A percentile compares a stretch with the other conserved stretches of the same genome.
These are phyloP conservation scores for Lithophane leautieri DNA, from an alignment of 2,888 invertebrate genomes.

Conservation along the genomic window DNA sequence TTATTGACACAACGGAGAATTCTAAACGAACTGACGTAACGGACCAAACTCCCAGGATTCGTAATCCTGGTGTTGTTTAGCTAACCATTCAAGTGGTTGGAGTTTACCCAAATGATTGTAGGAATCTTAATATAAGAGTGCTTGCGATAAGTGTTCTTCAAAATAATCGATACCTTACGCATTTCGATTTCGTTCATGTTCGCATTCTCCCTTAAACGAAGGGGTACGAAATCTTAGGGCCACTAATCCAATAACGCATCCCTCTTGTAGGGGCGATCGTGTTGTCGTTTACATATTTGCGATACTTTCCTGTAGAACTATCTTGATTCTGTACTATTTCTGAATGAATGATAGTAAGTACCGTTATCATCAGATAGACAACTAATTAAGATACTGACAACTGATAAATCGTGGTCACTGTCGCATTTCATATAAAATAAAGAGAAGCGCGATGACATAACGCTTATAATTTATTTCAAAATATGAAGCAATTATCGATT, in stretches of 20 bases:
- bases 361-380: slow-evolving; percentile 33
- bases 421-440: no score
- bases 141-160: slow-evolving; percentile 36
- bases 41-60: slow-evolving; percentile 16
- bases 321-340: slow-evolving; percentile 27
- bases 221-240: slow-evolving; percentile 75
- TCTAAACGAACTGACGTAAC: slow-evolving; percentile 57
- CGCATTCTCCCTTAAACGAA: slow-evolving; percentile 68
- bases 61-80: slow-evolving; percentile 6
- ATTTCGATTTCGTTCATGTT: slow-evolving; percentile 57
- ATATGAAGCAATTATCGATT: no score
- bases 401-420: no score
- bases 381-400: slow-evolving; percentile 17
- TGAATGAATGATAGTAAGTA: slow-evolving; percentile 19
- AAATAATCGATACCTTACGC: slow-evolving; percentile 49
- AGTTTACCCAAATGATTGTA: slow-evolving; percentile 26
- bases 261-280: slow-evolving; percentile 67
- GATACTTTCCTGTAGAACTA: slow-evolving; percentile 43
- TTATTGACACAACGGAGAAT: slow-evolving; percentile 63
- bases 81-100: slow-evolving; percentile 41
- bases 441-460: no score
- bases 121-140: slow-evolving; percentile 10
- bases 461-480: no score
- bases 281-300: slow-evolving; percentile 26
- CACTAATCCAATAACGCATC: slow-evolving; percentile 83